phyloP scores from a whole-genome alignment of 2,888 invertebrate genomes.

The Dendrolimus pini region DNA sequence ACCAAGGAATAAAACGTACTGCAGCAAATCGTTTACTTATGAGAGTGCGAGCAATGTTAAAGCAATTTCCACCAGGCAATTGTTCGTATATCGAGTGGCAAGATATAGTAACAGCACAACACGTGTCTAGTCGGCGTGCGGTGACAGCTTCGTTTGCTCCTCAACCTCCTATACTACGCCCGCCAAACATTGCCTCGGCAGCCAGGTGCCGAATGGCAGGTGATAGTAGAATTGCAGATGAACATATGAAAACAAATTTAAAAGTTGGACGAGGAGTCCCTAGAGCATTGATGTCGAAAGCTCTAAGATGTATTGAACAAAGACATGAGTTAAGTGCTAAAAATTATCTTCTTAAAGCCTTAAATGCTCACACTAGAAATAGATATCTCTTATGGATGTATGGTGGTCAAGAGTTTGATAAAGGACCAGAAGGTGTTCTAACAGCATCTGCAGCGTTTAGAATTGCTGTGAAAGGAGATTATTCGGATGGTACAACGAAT shows the following conservation, averaged over 20 bases:
- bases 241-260: slow-evolving; percentile 34
- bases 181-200: slow-evolving; percentile 32
- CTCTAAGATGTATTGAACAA: slow-evolving; percentile 50
- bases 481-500: slow-evolving; percentile 53
- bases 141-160: slow-evolving; percentile 62
- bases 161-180: slow-evolving; percentile 37
- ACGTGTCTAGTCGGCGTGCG: slow-evolving; percentile 52
- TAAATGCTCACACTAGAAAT: slow-evolving; percentile 40
- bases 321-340: slow-evolving; percentile 37
- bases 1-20: slow-evolving; percentile 58
- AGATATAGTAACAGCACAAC: slow-evolving; percentile 56
- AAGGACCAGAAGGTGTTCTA: slow-evolving; percentile 26
- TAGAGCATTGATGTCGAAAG: slow-evolving; percentile 41
- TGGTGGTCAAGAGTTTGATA: slow-evolving; percentile 48
- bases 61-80: slow-evolving; percentile 49
- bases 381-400: slow-evolving; percentile 56
- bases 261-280: slow-evolving; percentile 35
- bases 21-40: slow-evolving; percentile 58
- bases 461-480: slow-evolving; percentile 54
- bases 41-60: slow-evolving; percentile 52
- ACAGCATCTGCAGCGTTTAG: slow-evolving; percentile 47
- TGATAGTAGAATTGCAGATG: slow-evolving; percentile 40
- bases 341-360: slow-evolving; percentile 37
- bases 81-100: slow-evolving; percentile 51
- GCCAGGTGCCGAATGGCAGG: slow-evolving; percentile 47